Evolutionary conservation across 2,797 vertebrate species (phyloP), one percentile per base, ranked within the genome.

Genomic region (Ceryle rudis): DNA sequence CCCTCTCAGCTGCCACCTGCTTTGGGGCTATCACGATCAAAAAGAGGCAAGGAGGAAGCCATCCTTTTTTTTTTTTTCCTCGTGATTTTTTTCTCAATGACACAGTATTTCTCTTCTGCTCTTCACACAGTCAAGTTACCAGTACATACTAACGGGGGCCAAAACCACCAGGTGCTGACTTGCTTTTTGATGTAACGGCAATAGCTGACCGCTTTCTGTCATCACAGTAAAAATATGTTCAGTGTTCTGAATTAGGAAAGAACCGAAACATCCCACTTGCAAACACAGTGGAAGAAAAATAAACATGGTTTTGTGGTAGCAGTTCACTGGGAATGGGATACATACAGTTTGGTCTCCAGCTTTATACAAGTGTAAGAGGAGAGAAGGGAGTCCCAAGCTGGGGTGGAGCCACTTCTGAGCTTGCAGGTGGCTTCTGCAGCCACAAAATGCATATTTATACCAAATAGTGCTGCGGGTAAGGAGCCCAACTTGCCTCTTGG

Each of bases 1-100:
- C 54, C 74, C 80, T 64, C 86, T 66, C 70, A 67, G 83, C 62
- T 84, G 73, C 62, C 88, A 82, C 83, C 86, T 87, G 60, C 79
- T 74, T 44, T 80, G 58, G 74, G 88, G 54, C 61, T 71, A 31
- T 14, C 9, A 2, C 21, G 21, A 20, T 41, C 33, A 54, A 64
- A 79, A 71, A 64, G 35, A 55, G 49, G 62, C 73, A 14, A 3
- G 60, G 47, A 49, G 66, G 28, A 77, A 87, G 21, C 26, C 23
- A 20, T 44, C 10, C 5, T 44, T 42, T 42, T 44, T 42, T 42
- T 42, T 42, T 44, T 44, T 44, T 20, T 44, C 19, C 44, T 44
- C 44, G 10, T 44, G 41, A 5, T 2, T 4, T 52, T 35, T 49
- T 61, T 5, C 47, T 73, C 51, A 55, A 1, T 17, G 52, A 42